phyloP scores from a whole-genome alignment of 2,888 invertebrate genomes.

The Lepidochitona cinerea region DNA sequence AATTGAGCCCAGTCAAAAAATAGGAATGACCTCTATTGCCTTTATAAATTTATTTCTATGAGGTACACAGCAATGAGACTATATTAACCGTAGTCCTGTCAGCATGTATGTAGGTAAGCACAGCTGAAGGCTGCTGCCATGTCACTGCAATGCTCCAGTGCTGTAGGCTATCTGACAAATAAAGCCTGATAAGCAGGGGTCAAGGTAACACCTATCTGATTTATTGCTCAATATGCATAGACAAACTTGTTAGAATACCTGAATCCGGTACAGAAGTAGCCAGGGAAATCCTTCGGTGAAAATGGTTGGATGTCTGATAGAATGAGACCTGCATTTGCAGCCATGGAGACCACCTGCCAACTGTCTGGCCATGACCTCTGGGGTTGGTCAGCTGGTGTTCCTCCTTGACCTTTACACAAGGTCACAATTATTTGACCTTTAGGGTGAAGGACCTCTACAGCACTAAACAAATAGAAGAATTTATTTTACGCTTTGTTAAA shows the following conservation, averaged over 20 bases:
- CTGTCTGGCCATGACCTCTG: constrained; percentile 73
- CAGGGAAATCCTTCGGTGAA: constrained; percentile 58
- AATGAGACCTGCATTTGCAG: constrained; percentile 73
- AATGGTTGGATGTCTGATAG: constrained; percentile 71
- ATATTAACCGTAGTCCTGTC: no score
- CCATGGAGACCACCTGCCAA: constrained; percentile 76
- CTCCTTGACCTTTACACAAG: constrained; percentile 76
- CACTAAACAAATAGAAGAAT: constrained; percentile 60
- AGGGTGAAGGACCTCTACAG: constrained; percentile 49
- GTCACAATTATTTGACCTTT: constrained; percentile 71
- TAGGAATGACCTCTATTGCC: no score
- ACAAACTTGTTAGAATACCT: constrained; percentile 46
- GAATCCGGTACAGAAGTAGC: constrained; percentile 73
- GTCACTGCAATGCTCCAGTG: no score
- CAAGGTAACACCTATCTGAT: background rate
- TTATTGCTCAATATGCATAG: background rate
- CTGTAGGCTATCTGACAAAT: no score
- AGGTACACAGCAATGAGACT: no score
- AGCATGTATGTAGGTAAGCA: no score
- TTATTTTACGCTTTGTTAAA: no score
- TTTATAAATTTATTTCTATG: no score
- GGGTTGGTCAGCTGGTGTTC: constrained; percentile 71
- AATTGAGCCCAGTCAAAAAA: no score
- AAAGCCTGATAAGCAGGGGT: no score
- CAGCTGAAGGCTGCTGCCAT: no score